Conservation (phyloP, 2,888 invertebrate species). For the Lycia hirtaria region DNA sequence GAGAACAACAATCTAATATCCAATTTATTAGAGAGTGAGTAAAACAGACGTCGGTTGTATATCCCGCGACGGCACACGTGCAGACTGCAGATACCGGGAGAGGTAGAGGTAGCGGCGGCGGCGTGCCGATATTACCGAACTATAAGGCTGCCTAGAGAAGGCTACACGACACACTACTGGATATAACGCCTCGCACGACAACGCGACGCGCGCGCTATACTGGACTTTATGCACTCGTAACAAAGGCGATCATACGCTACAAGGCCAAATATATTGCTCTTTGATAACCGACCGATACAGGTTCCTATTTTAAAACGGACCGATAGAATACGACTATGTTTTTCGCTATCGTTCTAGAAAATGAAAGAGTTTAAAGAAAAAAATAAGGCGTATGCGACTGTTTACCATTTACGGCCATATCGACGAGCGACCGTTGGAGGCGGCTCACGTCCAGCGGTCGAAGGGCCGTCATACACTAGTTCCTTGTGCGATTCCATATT, state of each 20-base stretch:
- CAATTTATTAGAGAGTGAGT: too few relatives aligned
- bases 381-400: neutral
- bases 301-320: neutral
- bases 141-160: constrained; percentile 37
- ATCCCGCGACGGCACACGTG: constrained; percentile 23
- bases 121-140: constrained; percentile 25
- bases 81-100: constrained; percentile 5
- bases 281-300: constrained; percentile 8
- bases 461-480: too few relatives aligned
- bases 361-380: constrained; percentile 8
- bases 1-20: too few relatives aligned
- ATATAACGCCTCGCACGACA: constrained; percentile 21
- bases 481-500: constrained; percentile 7
- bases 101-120: too few relatives aligned
- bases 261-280: constrained; percentile 16
- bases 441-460: neutral
- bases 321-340: neutral
- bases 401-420: neutral
- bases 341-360: neutral
- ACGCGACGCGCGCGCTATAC: neutral
- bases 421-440: neutral
- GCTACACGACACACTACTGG: constrained; percentile 29
- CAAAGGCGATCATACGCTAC: constrained; percentile 10
- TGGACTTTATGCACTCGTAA: neutral
- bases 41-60: neutral